Evolutionary conservation across 2,888 invertebrate species (phyloP), one percentile per base, ranked within the genome.

Genomic region (Ophioninae sp.): DNA sequence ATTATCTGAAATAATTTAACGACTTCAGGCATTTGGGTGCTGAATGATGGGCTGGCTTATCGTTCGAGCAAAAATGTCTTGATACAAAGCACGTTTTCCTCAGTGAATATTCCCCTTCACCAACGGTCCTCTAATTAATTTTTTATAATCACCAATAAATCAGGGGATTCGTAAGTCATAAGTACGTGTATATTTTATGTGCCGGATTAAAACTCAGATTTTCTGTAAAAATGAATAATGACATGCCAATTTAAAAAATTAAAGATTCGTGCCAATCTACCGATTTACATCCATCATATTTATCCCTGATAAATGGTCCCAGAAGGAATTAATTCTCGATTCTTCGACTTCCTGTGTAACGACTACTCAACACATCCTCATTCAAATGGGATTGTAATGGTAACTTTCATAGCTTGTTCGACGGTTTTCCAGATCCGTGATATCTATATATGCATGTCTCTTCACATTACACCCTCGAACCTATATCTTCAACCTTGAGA

Each of bases 1-100:
- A 69, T 56, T 51, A 39, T 69, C 63, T 61, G 75, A 37, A 41
- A 80, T 80, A 56, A 75, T 74, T 80, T 61, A 75, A 75, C 39
- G 80, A 69, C 56, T 58, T 51, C 8, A 41, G 30, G 59, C 58
- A 56, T 13, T 10, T 6, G 73, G 41, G 20, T 56, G 37, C 10
- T 1, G 39, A 17, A 56, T 17, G 10, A 17, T 64, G 63, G 30
- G 73, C 6, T 30, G 13, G 30, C 61, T n/a, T 22, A n/a, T 63
- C 23, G 23, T 61, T 69, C 51, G 23, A 20, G 59, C 6, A 39
- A 72, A 64, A 44, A 63, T 22, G 6, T 41, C 63, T 63, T 51
- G 63, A 10, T 10, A 37, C 59, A 59, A 20, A 59, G 20, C 59
- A 6, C 22, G 8, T 59, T 59, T 59, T 20, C 20, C 20, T 22